Evolutionary conservation across 2,797 vertebrate species (phyloP).

Genomic region (Mus caroli): DNA sequence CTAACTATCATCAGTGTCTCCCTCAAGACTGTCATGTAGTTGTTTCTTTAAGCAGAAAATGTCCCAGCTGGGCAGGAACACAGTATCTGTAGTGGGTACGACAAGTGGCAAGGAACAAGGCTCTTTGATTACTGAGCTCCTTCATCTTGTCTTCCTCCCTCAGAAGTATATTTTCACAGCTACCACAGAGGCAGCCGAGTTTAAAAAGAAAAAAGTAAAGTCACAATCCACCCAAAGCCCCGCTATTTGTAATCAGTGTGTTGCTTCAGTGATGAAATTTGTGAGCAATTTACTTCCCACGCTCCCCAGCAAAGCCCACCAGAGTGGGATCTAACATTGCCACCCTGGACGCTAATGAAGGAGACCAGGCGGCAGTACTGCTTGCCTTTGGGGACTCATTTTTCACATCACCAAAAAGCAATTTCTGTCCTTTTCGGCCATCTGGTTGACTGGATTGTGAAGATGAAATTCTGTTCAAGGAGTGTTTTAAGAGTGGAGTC

Average conservation of each 20-base stretch:
- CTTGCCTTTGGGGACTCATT: slow-evolving; percentile 78
- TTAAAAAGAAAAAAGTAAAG: background rate
- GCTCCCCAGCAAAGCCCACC: slow-evolving; percentile 65
- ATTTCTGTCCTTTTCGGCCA: slow-evolving; percentile 79
- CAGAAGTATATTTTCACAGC: background rate
- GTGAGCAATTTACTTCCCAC: slow-evolving; percentile 74
- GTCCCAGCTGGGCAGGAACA: slow-evolving; percentile 72
- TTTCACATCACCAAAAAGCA: slow-evolving; percentile 82
- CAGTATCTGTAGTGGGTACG: slow-evolving; percentile 71
- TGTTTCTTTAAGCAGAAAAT: slow-evolving; percentile 85
- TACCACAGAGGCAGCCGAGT: background rate
- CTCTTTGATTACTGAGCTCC: slow-evolving; percentile 72
- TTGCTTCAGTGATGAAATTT: slow-evolving; percentile 72
- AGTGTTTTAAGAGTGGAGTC: slow-evolving; percentile 61
- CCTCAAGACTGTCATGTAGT: slow-evolving; percentile 56
- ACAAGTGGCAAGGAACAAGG: slow-evolving; percentile 51
- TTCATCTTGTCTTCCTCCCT: background rate
- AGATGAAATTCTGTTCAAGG: slow-evolving; percentile 74
- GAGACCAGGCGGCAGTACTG: slow-evolving; percentile 56
- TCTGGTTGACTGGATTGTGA: slow-evolving; percentile 76
- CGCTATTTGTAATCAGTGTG: slow-evolving; percentile 68
- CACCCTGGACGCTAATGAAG: slow-evolving; percentile 73
- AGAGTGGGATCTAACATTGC: slow-evolving; percentile 54
- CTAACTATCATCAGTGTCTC: slow-evolving; percentile 28
- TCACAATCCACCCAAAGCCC: slow-evolving; percentile 20